Percentiles rank a stretch among this genome's conserved stretches.
Evolutionary conservation across 2,113 vertebrate species (phyloP).

Genomic region (Neofelis nebulosa): DNA sequence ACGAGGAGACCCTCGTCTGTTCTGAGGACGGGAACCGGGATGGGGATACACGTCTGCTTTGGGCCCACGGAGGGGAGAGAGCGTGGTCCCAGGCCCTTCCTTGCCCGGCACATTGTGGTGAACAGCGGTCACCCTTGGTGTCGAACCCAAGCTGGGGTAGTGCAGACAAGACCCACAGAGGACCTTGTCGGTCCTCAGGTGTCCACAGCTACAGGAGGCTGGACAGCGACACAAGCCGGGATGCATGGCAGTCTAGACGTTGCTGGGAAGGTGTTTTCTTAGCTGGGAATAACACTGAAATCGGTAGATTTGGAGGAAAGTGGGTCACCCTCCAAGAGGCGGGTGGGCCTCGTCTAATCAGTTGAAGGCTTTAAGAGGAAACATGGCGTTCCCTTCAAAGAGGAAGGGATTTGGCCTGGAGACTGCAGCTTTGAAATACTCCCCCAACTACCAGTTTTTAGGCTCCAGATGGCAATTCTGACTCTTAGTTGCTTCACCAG

Average conservation of each 20-base stretch:
- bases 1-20: not conserved
- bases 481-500: too few species aligned
- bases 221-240: rapidly evolving
- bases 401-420: not conserved
- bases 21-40: not conserved
- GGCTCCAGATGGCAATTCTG: not conserved
- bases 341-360: not conserved
- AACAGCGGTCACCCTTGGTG: not conserved
- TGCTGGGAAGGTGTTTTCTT: not conserved
- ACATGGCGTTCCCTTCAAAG: too few species aligned
- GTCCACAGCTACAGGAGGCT: not conserved
- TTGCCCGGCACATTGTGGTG: too few species aligned
- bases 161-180: too few species aligned
- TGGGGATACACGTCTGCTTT: not conserved
- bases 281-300: not conserved
- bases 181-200: not conserved
- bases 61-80: not conserved
- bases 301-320: rapidly evolving
- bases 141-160: rapidly evolving
- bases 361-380: not conserved
- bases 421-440: rapidly evolving
- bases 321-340: rapidly evolving
- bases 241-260: rapidly evolving
- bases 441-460: not conserved
- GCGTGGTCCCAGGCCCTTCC: rapidly evolving